Conservation (phyloP, 92 coral and sea anemone species). For the Virgularia gustaviana region DNA sequence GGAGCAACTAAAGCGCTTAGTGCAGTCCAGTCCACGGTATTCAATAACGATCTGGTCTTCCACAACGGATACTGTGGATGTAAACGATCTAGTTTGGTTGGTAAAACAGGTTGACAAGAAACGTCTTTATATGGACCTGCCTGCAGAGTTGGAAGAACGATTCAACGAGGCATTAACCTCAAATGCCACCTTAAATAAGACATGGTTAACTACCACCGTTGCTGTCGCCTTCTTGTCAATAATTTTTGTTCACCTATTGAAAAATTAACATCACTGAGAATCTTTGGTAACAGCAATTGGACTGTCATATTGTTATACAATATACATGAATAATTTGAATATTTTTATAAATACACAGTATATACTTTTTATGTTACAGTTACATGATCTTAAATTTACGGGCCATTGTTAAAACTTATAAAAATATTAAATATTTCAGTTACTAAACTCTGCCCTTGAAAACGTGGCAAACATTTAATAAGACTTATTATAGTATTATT, state of each 20-base stretch:
- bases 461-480: too few species aligned
- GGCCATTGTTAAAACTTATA: too few species aligned
- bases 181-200: neutral
- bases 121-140: slow-evolving; percentile 76
- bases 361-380: too few species aligned
- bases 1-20: slow-evolving; percentile 67
- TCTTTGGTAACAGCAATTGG: too few species aligned
- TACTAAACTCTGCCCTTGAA: too few species aligned
- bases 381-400: too few species aligned
- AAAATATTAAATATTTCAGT: too few species aligned
- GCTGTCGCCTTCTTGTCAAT: slow-evolving; percentile 1
- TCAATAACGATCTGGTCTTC: slow-evolving; percentile 81
- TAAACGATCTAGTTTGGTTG: slow-evolving; percentile 56
- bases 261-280: neutral
- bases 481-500: too few species aligned
- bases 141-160: slow-evolving; percentile 51
- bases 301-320: too few species aligned
- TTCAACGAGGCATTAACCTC: slow-evolving; percentile 30
- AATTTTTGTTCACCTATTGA: neutral
- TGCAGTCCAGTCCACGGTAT: slow-evolving; percentile 61
- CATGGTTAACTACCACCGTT: neutral
- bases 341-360: too few species aligned
- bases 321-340: too few species aligned
- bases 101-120: slow-evolving; percentile 50
- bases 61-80: slow-evolving; percentile 52